Evolutionary conservation across 2,113 vertebrate species (phyloP).

Genomic region (Bubo blakistoni): DNA sequence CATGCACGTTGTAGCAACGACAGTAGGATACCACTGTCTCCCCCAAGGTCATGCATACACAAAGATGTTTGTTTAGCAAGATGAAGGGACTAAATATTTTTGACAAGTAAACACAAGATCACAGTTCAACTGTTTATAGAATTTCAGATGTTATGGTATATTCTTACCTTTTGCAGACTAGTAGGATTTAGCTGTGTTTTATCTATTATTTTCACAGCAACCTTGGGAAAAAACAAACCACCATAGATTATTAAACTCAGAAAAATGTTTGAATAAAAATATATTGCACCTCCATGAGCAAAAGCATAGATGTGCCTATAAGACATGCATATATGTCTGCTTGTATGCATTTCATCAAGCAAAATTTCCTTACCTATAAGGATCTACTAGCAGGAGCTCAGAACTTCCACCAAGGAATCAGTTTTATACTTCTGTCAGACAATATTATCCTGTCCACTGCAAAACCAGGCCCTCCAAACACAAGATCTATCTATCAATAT

Average conservation of each 20-base stretch:
- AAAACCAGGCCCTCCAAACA: not conserved
- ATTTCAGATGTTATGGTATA: constrained; percentile 1
- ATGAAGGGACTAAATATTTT: not conserved
- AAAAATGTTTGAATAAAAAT: not conserved
- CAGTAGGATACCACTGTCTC: not conserved
- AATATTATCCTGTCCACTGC: not conserved
- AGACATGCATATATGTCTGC: not conserved
- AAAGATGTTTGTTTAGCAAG: not conserved
- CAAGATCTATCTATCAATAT: not conserved
- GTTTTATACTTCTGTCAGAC: not conserved
- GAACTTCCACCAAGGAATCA: not conserved
- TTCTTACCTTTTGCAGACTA: constrained; percentile 95
- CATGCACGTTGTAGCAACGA: not conserved
- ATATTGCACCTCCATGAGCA: not conserved
- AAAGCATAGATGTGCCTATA: not conserved
- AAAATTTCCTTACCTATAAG: not conserved
- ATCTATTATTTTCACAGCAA: constrained; percentile 98
- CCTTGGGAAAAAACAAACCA: constrained; percentile 66
- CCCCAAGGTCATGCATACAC: not conserved
- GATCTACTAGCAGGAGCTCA: not conserved
- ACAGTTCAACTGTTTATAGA: not conserved
- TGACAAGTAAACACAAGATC: not conserved
- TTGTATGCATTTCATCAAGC: not conserved
- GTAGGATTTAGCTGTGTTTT: constrained; percentile 98
- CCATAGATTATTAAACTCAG: not conserved